phyloP scores from a whole-genome alignment of 2,888 invertebrate species.

The Dryobota labecula region DNA sequence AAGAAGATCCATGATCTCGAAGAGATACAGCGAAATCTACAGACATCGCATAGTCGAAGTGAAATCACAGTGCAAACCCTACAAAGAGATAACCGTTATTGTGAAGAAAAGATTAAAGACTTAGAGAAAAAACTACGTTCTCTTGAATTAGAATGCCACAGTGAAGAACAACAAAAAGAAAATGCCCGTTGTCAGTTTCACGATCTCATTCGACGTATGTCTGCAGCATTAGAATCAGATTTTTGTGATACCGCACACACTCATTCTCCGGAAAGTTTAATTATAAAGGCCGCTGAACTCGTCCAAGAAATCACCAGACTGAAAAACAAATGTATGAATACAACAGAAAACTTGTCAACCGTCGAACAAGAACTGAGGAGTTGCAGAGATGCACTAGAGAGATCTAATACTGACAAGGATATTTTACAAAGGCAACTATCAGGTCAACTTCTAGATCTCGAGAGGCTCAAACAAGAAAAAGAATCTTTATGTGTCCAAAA shows the following conservation, averaged over 20 bases:
- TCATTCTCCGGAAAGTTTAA: constrained; percentile 92
- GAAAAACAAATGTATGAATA: constrained; percentile 91
- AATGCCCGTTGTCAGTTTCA: constrained; percentile 92
- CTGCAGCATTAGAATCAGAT: constrained; percentile 93
- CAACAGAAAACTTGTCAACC: constrained; percentile 91
- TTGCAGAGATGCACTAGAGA: constrained; percentile 92
- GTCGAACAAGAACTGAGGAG: constrained; percentile 92
- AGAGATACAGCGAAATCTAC: constrained; percentile 93
- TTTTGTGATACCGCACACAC: constrained; percentile 92
- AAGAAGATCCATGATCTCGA: constrained; percentile 95
- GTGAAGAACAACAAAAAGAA: constrained; percentile 94
- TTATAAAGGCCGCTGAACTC: constrained; percentile 94
- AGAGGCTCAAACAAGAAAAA: constrained; percentile 94
- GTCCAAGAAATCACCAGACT: constrained; percentile 93
- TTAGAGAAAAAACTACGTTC: constrained; percentile 93
- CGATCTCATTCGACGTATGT: constrained; percentile 93
- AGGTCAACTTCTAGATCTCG: constrained; percentile 93
- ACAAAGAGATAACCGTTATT: constrained; percentile 93
- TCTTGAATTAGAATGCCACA: constrained; percentile 93
- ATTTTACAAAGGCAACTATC: constrained; percentile 94
- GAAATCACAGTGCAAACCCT: constrained; percentile 94
- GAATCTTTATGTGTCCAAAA: constrained; percentile 94
- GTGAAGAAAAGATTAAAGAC: constrained; percentile 95
- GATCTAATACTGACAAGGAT: constrained; percentile 93
- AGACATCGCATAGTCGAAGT: constrained; percentile 90